Conservation (phyloP, 92 coral and sea anemone genomes). For the Actinernus sp. region DNA sequence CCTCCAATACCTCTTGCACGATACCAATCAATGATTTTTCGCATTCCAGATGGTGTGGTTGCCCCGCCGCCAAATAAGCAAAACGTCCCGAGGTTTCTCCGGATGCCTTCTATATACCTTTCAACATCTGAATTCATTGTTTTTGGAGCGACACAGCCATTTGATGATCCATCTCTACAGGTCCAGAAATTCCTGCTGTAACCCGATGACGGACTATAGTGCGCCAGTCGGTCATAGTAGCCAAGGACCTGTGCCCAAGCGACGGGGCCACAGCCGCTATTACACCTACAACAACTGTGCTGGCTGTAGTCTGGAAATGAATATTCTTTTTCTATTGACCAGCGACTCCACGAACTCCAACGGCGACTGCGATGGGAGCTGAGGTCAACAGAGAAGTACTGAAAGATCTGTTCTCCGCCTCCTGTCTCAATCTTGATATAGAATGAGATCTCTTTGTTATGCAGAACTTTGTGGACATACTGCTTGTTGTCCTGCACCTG, state of each 20-base stretch:
- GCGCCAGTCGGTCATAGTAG: conserved; percentile 20
- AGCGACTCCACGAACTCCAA: conserved; percentile 15
- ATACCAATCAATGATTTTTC: conserved; percentile 10
- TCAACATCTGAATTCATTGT: not conserved
- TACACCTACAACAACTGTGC: conserved; percentile 20
- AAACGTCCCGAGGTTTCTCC: conserved; percentile 7
- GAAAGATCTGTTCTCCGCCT: no score
- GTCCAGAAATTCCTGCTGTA: conserved; percentile 17
- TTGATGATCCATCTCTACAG: conserved; percentile 1
- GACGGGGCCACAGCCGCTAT: conserved; percentile 20
- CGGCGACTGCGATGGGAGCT: no score
- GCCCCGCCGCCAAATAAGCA: conserved; percentile 32
- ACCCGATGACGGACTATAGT: conserved; percentile 6
- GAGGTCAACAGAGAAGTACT: no score
- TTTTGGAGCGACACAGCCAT: conserved; percentile 13
- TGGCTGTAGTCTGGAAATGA: conserved; percentile 19
- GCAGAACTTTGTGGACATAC: no score
- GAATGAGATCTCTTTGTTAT: no score
- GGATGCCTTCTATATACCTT: conserved; percentile 8
- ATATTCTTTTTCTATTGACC: conserved; percentile 1
- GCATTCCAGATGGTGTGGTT: conserved; percentile 22
- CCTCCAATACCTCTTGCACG: conserved; percentile 12
- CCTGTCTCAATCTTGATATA: no score
- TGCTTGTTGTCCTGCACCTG: no score
- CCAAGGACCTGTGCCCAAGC: conserved; percentile 22